These are phyloP conservation scores for Phataginus tetradactyla DNA, from an alignment of 2,797 vertebrate genomes.

Conservation along the genomic window DNA sequence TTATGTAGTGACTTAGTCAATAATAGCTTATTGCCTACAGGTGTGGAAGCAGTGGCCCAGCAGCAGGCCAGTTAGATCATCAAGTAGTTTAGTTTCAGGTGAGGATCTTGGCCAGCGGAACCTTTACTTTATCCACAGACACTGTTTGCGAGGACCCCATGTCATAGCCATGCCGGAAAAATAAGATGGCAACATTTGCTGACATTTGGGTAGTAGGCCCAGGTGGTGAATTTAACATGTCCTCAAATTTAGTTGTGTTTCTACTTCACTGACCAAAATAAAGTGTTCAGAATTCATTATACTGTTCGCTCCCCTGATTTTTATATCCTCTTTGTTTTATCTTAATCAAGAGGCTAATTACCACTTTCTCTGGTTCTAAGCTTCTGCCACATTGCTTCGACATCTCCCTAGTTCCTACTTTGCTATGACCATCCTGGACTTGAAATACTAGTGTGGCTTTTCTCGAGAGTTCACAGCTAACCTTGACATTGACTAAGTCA, in stretches of 20 bases:
- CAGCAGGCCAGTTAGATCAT: too few relatives aligned
- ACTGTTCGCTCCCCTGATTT: background rate
- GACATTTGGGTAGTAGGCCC: background rate
- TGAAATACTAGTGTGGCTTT: background rate
- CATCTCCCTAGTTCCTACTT: slow-evolving; percentile 29
- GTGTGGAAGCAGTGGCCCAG: too few relatives aligned
- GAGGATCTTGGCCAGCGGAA: too few relatives aligned
- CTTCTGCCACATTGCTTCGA: slow-evolving; percentile 10
- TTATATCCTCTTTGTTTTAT: slow-evolving; percentile 41
- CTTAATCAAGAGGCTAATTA: slow-evolving; percentile 37
- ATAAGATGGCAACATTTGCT: background rate
- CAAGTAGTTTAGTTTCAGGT: too few relatives aligned
- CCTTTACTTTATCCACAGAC: too few relatives aligned
- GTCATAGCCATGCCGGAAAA: background rate
- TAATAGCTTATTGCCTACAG: too few relatives aligned
- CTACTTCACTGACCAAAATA: slow-evolving; percentile 29
- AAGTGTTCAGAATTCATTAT: slow-evolving; percentile 47
- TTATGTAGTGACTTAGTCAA: too few relatives aligned
- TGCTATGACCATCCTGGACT: slow-evolving; percentile 25
- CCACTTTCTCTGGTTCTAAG: background rate
- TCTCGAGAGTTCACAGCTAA: background rate
- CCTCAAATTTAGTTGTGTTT: slow-evolving; percentile 8
- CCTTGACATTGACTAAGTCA: slow-evolving; percentile 39
- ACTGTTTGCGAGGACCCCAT: background rate
- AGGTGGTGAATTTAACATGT: slow-evolving; percentile 33